Evolutionary conservation across 2,888 invertebrate species (phyloP).

Genomic region (Drosophila flavopinicola): DNA sequence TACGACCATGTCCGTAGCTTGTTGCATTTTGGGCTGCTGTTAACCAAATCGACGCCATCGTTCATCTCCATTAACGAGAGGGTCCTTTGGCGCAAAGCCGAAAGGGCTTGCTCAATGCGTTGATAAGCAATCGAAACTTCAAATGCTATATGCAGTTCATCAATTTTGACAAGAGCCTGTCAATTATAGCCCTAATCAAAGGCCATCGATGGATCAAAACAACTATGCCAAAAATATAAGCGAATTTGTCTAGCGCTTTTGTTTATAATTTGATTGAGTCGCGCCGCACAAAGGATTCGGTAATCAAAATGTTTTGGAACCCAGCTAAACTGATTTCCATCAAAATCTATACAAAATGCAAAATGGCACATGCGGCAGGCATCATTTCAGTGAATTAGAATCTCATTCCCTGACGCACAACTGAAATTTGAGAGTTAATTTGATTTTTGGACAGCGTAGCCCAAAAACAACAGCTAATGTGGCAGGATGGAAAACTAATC

Average conservation of each 20-base stretch:
- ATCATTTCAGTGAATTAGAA: conserved; percentile 5
- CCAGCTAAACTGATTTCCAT: conserved; percentile 15
- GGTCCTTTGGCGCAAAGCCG: conserved; percentile 1
- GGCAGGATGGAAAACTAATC: neutral
- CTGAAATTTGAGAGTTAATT: conserved; percentile 44
- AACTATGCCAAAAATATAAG: neutral
- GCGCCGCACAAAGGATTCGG: neutral
- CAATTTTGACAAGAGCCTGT: conserved; percentile 44
- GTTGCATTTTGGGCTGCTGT: conserved; percentile 32
- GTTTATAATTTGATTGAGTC: conserved; percentile 2
- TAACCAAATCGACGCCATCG: conserved; percentile 36
- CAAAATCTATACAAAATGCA: conserved; percentile 3
- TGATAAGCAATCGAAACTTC: conserved; percentile 24
- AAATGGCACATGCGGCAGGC: neutral
- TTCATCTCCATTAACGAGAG: conserved; percentile 26
- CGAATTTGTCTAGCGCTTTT: neutral
- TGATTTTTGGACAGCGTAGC: conserved; percentile 15
- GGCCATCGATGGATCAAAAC: conserved; percentile 22
- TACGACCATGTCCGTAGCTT: conserved; percentile 22
- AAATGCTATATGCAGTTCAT: conserved; percentile 24
- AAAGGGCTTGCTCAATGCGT: neutral
- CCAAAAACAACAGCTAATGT: neutral
- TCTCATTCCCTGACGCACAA: conserved; percentile 11
- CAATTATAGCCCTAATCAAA: conserved; percentile 22
- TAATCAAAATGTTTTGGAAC: neutral